Conservation (phyloP, 2,888 invertebrate species). For the Agrotis puta region DNA sequence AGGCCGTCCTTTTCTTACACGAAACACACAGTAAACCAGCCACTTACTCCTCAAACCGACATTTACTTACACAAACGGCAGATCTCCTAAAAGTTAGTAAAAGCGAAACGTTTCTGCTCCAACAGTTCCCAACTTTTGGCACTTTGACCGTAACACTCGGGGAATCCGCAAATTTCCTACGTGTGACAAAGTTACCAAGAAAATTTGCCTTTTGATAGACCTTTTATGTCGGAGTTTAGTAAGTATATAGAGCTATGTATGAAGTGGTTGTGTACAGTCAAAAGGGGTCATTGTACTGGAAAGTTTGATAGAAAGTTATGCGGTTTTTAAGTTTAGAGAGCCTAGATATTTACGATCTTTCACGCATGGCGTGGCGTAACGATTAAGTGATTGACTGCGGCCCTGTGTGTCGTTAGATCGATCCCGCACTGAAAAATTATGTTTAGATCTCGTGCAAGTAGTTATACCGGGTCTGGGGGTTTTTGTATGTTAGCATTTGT, state of each 20-base stretch:
- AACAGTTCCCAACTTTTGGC: constrained; percentile 52
- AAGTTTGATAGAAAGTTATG: not conserved
- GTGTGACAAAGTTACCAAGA: constrained; percentile 56
- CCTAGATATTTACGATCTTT: too few relatives aligned
- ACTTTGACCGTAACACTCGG: constrained; percentile 60
- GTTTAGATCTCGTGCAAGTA: too few relatives aligned
- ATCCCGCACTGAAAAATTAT: too few relatives aligned
- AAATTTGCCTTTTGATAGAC: constrained; percentile 64
- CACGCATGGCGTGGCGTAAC: too few relatives aligned
- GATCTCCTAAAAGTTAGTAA: constrained; percentile 53
- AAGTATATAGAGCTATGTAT: constrained; percentile 19
- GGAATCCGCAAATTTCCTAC: constrained; percentile 55
- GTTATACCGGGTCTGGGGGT: too few relatives aligned
- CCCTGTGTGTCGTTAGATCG: too few relatives aligned
- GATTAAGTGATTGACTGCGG: too few relatives aligned
- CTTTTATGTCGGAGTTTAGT: constrained; percentile 39
- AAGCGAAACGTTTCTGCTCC: constrained; percentile 45
- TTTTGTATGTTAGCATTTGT: too few relatives aligned
- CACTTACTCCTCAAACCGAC: not conserved
- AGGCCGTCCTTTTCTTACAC: too few relatives aligned
- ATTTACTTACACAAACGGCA: constrained; percentile 37
- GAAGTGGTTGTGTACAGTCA: constrained; percentile 12
- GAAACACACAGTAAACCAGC: not conserved
- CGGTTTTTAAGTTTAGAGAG: not conserved
- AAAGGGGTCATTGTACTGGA: constrained; percentile 29